Percentiles rank a stretch among this genome's conserved stretches.
Evolutionary conservation across 2,113 vertebrate genomes (phyloP).

Genomic region (Octodon degus): DNA sequence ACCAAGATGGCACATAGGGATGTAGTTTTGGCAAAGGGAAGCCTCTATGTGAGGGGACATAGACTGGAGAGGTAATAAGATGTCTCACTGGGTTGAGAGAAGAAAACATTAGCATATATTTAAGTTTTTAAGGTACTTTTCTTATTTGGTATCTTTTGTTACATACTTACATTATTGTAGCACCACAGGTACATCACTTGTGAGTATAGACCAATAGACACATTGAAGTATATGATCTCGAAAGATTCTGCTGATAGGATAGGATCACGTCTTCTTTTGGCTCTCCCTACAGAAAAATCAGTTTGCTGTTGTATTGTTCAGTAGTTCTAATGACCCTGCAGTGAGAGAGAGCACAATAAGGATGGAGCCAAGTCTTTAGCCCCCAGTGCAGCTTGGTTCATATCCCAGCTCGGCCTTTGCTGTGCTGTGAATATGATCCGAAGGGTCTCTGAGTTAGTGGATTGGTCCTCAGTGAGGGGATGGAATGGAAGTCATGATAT

Average conservation of each 20-base stretch:
- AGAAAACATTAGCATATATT: slow-evolving; percentile 23
- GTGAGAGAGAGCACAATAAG: background rate
- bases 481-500: background rate
- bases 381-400: background rate
- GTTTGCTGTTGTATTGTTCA: background rate
- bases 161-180: background rate
- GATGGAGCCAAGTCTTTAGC: background rate
- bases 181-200: background rate
- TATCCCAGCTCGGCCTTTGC: background rate
- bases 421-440: too few relatives aligned
- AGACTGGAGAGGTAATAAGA: background rate
- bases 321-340: background rate
- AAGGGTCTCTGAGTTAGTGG: background rate
- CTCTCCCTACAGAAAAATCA: background rate
- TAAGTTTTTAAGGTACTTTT: slow-evolving; percentile 1
- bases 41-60: background rate
- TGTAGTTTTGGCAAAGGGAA: slow-evolving; percentile 45
- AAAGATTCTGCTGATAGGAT: slow-evolving; percentile 12
- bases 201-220: background rate
- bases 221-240: background rate
- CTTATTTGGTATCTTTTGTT: background rate
- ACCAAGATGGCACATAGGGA: background rate
- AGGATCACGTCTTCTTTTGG: background rate
- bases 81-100: background rate
- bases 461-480: background rate